A percentile compares a stretch with the other conserved stretches of the same genome.
Conservation (phyloP, 2,797 vertebrate genomes). For the Pitangus sulphuratus region DNA sequence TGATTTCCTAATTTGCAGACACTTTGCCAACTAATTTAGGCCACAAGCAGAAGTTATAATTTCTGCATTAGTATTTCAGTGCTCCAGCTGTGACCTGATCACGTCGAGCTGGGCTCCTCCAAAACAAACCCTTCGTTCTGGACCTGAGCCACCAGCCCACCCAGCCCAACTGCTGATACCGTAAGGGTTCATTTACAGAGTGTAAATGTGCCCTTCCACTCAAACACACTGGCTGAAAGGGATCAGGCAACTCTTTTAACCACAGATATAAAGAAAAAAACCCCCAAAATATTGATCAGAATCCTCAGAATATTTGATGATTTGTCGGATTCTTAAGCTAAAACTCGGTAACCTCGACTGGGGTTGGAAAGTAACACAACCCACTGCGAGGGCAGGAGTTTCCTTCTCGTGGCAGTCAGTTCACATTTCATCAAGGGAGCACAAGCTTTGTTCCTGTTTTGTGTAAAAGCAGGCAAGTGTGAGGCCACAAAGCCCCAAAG, state of each 20-base stretch:
- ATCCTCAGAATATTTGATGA: background rate
- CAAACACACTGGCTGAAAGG: background rate
- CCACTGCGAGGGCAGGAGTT: slow-evolving; percentile 1
- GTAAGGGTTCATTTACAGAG: background rate
- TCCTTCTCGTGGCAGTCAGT: background rate
- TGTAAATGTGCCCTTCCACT: background rate
- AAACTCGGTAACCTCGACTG: background rate
- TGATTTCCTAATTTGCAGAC: slow-evolving; percentile 15
- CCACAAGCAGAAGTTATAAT: background rate
- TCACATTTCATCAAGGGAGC: slow-evolving; percentile 52
- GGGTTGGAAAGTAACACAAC: background rate
- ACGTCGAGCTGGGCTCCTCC: background rate
- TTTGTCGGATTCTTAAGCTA: background rate
- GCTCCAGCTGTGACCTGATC: slow-evolving; percentile 25
- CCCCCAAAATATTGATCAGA: background rate
- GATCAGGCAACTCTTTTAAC: background rate
- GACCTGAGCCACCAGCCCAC: background rate
- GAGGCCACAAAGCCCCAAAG: slow-evolving; percentile 40
- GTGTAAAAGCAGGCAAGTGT: slow-evolving; percentile 38
- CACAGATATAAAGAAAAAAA: background rate
- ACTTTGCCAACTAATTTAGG: slow-evolving; percentile 21
- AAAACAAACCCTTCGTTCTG: slow-evolving; percentile 5
- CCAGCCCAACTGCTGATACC: background rate
- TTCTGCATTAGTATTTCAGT: background rate
- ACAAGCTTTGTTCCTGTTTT: slow-evolving; percentile 54